Evolutionary conservation across 2,888 invertebrate genomes (phyloP), one percentile per base, ranked within the genome.

Genomic region (Tetheella fluctuosa): DNA sequence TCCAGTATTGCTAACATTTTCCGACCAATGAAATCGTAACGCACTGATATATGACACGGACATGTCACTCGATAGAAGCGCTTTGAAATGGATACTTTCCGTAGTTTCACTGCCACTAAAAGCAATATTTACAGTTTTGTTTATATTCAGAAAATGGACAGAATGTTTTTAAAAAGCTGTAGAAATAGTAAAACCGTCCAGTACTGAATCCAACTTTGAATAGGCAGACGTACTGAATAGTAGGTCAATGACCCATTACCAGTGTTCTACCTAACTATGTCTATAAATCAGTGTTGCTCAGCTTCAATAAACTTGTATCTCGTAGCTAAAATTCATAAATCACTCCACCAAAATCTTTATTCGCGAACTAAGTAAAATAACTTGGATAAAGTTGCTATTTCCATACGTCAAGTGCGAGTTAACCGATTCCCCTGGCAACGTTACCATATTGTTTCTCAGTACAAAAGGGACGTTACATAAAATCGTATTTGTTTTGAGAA

Each of bases 401-500:
- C 20, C 15, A 48, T 20, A 1, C 20, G 48, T 48, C 48, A 48
- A 48, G 48, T 48, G 48, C 20, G 17, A 48, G 20, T 10, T 10
- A 20, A 30, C 17, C 17, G 17, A 30, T 28, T 55, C 55, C 34
- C 20, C 17, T 15, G 55, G 13, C 20, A 12, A 23, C 23, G 34
- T 55, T 30, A 13, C 12, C 28, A 28, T 54, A 23, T 20, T 54
- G 54, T 54, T 37, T 34, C 34, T 55, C 28, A 23, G 34, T 20
- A n/a, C 23, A 34, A 55, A 55, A 23, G 34, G 34, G 55, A 37
- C 23, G 34, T 55, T 20, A 34, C 23, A 34, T 34, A 55, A 37
- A 54, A 34, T 30, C 13, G 20, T 55, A 25, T 55, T 55, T 55
- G 23, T 55, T 37, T 54, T 54, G 54, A 30, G 34, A 55, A 34